Evolutionary conservation across 2,888 invertebrate genomes (phyloP).

Genomic region (Melinopterus prodromus): DNA sequence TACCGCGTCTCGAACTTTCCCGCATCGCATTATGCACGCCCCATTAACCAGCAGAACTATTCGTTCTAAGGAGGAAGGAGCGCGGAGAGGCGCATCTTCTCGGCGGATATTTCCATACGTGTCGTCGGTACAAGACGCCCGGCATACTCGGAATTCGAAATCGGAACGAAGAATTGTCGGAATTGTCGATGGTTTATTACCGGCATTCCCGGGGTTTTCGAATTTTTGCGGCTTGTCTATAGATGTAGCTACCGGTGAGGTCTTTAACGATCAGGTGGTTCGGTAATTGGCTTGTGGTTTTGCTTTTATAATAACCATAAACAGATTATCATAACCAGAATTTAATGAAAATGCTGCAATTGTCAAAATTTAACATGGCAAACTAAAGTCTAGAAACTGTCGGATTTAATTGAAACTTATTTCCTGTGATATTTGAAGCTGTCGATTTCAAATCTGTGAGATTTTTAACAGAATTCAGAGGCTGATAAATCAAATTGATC

Average conservation of each 20-base stretch:
- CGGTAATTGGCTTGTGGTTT: too few species aligned
- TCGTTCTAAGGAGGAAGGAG: neutral
- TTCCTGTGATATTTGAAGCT: too few species aligned
- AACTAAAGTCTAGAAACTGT: too few species aligned
- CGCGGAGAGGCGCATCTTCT: neutral
- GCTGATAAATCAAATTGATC: too few species aligned
- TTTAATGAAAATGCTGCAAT: too few species aligned
- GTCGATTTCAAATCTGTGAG: too few species aligned
- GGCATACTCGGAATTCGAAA: neutral
- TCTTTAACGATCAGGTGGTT: neutral
- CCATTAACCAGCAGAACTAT: slow-evolving; percentile 24
- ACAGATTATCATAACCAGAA: too few species aligned
- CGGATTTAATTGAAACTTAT: too few species aligned
- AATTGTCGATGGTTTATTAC: neutral
- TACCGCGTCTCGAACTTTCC: slow-evolving; percentile 7
- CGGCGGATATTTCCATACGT: neutral
- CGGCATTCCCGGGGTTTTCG: neutral
- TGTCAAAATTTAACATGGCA: too few species aligned
- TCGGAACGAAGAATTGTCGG: neutral
- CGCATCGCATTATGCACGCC: slow-evolving; percentile 20
- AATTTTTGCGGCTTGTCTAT: neutral
- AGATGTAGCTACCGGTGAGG: neutral
- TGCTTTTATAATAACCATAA: too few species aligned
- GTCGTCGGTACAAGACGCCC: neutral
- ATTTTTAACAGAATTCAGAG: too few species aligned